Evolutionary conservation across 2,113 vertebrate species (phyloP), one percentile per base, ranked within the genome.

Genomic region (Penelope pileata): DNA sequence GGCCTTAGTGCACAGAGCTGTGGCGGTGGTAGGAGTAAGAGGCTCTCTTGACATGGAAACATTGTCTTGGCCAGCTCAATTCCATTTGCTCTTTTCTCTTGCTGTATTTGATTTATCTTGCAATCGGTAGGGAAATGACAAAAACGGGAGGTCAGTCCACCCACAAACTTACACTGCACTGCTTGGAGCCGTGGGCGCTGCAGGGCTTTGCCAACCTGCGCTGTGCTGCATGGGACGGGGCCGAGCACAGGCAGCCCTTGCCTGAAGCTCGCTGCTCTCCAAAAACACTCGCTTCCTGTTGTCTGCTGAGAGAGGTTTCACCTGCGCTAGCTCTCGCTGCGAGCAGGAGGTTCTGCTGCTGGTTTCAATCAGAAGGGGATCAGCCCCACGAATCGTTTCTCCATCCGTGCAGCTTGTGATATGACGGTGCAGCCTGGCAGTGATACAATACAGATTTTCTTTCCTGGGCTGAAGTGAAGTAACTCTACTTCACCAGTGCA

Each of bases 101-200:
- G 3, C 30, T 51, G 42, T 40, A 47, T 81, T 90, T 80, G 68
- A 80, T 88, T 93, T 83, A 86, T 45, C 42, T 56, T 67, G 70
- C 56, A 69, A 83, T 91, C 78, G 83, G 76, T 77, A 93, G 17
- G 17, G 54, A 89, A 96, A 95, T 95, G 68, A 92, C 92, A 86
- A 94, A 45, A 67, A 77, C 3, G 2, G 45, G 62, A 30, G 74
- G 83, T 93, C 88, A 77, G 26, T 93, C 68, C 85, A 88, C 94
- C 93, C 89, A 87, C 93, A 85, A 81, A 74, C 62, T 89, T 95
- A 74, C 86, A 58, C 67, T 91, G 63, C 50, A n/a, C 50, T 82
- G 34, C 72, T 34, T 77, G 51, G 64, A 84, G 82, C 64, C 70
- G 63, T 75, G 59, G 62, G 32, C 38, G 68, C 67, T 89, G 58